Base-by-base conservation (phyloP, 2,888 invertebrate species). In the Oligia fasciuncula region DNA sequence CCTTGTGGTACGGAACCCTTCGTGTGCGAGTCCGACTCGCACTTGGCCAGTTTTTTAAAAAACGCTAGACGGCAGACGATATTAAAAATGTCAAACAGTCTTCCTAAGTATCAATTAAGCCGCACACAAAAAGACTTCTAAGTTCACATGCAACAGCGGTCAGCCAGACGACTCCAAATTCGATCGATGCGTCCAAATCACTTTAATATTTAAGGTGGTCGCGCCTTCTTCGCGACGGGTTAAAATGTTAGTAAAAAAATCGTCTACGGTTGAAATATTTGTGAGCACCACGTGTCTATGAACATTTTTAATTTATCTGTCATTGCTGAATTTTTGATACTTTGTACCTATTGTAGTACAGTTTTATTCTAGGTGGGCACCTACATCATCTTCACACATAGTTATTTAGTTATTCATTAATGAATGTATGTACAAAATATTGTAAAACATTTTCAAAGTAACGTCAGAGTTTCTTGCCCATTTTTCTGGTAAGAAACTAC, bases 131-230 rank as follows among this genome's bases (percentile, higher is more conserved):
- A 85, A 81, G 0, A n/a, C 49, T 60, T 66, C 51, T 43, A 60
- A 69, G 43, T 81, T 65, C 65, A 66, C 84, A 73, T 77, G 71
- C 75, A 85, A 73, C 73, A 62, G 29, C 60, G 67, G 65, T 57
- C 77, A 76, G 75, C 85, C 85, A 85, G 85, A 85, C 80, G 63
- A 43, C 40, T 76, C 49, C 17, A 74, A 76, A 76, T 62, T 72
- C 67, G 82, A 87, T 85, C 86, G 85, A 87, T 87, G 75, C 77
- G 60, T 69, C 81, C 75, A 85, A 85, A 77, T 85, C 73, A 46
- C 83, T 86, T 68, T 49, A 82, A 81, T 81, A 79, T 82, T 85
- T 71, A 80, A 75, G 63, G 65, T 77, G 17, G 74, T 71, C 78
- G 66, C 68, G 73, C 77, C 84, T 86, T 79, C 71, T 66, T 62